phyloP scores from a whole-genome alignment of 2,113 vertebrate genomes.

The Alligator sinensis region DNA sequence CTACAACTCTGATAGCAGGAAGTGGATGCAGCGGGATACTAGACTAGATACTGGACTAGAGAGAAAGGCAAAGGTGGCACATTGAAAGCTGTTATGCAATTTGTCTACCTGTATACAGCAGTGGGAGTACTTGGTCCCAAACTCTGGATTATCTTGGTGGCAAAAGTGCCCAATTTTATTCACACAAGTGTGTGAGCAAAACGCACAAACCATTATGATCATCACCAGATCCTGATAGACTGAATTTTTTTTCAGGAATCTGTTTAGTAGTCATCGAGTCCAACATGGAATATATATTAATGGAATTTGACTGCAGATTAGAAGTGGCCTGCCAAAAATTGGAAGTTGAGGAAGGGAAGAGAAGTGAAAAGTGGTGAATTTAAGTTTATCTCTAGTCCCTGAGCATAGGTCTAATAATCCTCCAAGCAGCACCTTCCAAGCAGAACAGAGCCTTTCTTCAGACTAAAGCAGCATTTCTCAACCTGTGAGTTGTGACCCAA shows the following conservation, averaged over 20 bases:
- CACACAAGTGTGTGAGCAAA: not conserved
- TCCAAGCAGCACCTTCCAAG: not conserved
- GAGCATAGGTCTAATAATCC: not conserved
- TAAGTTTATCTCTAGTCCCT: not conserved
- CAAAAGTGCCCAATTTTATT: not conserved
- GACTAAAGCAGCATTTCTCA: not conserved
- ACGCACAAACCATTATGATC: not conserved
- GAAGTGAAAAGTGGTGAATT: not conserved
- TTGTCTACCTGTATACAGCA: not conserved
- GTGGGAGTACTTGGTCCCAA: not conserved
- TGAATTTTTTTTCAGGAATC: not conserved
- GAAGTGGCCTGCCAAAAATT: too few species aligned
- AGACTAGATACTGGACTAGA: not conserved
- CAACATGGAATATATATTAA: not conserved
- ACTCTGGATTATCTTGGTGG: not conserved
- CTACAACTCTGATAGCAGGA: not conserved
- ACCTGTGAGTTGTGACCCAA: too few species aligned
- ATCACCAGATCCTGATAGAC: not conserved
- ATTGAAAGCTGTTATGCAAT: too few species aligned
- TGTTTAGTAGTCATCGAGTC: not conserved
- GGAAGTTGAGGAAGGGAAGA: not conserved
- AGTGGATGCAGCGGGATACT: not conserved
- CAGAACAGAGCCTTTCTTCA: not conserved
- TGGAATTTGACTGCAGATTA: not conserved
- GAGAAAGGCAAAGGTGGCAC: not conserved